These are phyloP conservation scores for Tridacna crocea DNA, from an alignment of 2,888 invertebrate species.

Conservation along the genomic window DNA sequence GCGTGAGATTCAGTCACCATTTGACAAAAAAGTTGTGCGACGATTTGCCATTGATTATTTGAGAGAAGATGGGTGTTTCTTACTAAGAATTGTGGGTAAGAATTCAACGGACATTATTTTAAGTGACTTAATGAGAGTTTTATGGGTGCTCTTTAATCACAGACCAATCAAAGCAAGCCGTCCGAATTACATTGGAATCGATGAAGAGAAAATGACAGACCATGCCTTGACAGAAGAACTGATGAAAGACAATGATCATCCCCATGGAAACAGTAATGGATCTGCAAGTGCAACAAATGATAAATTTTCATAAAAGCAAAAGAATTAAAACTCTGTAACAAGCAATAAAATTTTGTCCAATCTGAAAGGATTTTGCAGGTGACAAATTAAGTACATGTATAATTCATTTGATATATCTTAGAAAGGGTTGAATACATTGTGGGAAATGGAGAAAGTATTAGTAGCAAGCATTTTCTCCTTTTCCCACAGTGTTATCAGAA, in stretches of 20 bases:
- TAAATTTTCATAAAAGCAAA: not conserved
- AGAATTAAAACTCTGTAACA: no score
- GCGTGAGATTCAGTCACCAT: slow-evolving; percentile 55
- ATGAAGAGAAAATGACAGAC: slow-evolving; percentile 8
- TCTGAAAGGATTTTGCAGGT: not conserved
- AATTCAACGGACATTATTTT: slow-evolving; percentile 69
- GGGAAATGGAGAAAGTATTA: not conserved
- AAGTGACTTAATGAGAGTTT: slow-evolving; percentile 61
- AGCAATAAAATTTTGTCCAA: not conserved
- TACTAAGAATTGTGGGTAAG: slow-evolving; percentile 70
- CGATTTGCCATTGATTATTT: slow-evolving; percentile 71
- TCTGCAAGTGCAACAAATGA: not conserved
- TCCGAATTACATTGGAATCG: not conserved
- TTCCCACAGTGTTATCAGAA: not conserved
- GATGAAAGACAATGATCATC: not conserved
- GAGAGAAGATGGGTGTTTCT: slow-evolving; percentile 71
- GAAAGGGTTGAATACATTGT: no score
- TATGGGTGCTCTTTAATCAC: slow-evolving; percentile 68
- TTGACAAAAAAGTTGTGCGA: slow-evolving; percentile 68
- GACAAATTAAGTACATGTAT: no score
- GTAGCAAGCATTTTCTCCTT: not conserved
- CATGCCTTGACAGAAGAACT: slow-evolving; percentile 27
- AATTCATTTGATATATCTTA: no score
- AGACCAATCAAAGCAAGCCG: slow-evolving; percentile 30
- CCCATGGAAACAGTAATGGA: slow-evolving; percentile 5